Evolutionary conservation across 1,140 invertebrate species (phyloP), one percentile per base, ranked within the genome.

Genomic region (Hermatobates lingyangjiaoensis): DNA sequence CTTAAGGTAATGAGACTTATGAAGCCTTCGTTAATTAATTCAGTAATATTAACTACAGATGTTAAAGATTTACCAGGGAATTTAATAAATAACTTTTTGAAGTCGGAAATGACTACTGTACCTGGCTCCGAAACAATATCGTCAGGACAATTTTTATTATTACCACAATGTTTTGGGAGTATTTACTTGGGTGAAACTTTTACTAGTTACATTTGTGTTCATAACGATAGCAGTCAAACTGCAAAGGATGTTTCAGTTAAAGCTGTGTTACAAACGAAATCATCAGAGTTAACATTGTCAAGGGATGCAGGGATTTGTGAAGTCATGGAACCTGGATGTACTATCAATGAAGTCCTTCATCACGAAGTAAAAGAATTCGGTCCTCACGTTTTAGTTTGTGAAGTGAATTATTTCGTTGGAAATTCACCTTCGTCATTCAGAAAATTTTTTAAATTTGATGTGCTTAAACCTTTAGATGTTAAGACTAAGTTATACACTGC

Each of bases 391-490:
- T 46, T 98, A 53, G 88, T 96, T 7, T 98, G 93, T 75, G 89
- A 94, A 68, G 90, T 98, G 2, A 85, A 77, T 56, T 98, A 97
- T 63, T 58, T 52, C 12, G 53, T 52, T 23, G 28, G 49, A 1
- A 54, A 53, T 2, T 24, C 55, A n/a, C 54, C 57, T 20, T 56
- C 55, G 78, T 82, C 78, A n/a, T 81, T 95, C 64, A 75, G 86
- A 60, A 97, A 96, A 66, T 96, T 93, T 66, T 98, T 97, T 65
- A 97, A 96, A 71, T 98, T 98, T 70, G 87, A 95, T 77, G 94
- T 98, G 0, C 75, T 93, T 53, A 97, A 97, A 65, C 94, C 94
- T 39, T 69, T 98, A 14, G 93, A 98, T 77, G 91, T 98, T 0
- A 94, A 96, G 70, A 98, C 93, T 2, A 97, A 98, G 64, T 95